Evolutionary conservation across 2,797 vertebrate species (phyloP).

Genomic region (Masticophis lateralis): DNA sequence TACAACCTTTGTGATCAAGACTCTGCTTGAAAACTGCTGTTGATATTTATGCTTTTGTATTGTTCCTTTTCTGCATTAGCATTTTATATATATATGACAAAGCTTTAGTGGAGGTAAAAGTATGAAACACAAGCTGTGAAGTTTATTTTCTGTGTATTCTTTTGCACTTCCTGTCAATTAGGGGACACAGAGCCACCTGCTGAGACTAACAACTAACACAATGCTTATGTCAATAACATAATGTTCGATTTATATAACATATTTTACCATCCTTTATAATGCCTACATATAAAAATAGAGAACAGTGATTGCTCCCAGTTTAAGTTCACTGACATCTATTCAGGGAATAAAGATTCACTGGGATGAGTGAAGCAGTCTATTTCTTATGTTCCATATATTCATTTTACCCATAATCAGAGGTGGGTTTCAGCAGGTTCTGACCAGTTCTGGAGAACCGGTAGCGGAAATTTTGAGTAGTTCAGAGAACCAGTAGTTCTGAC

Average conservation of each 20-base stretch:
- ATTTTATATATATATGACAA: neutral
- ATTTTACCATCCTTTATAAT: neutral
- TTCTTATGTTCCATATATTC: no score
- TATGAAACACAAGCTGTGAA: slow-evolving; percentile 3
- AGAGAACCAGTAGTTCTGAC: no score
- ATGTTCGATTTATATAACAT: neutral
- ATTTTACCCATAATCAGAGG: no score
- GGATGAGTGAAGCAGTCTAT: neutral
- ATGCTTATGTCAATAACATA: neutral
- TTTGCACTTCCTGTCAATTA: neutral
- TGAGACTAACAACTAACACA: neutral
- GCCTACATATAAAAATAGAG: neutral
- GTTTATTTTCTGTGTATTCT: neutral
- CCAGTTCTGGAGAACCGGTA: no score
- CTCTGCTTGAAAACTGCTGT: neutral
- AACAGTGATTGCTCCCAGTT: neutral
- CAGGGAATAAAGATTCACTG: neutral
- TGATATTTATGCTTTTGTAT: neutral
- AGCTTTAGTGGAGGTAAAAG: neutral
- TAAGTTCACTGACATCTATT: neutral
- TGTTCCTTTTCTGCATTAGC: neutral
- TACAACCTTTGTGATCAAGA: neutral
- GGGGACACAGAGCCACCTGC: neutral
- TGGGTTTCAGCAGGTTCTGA: no score
- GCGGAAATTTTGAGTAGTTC: no score